These are phyloP conservation scores for Chymomyza amoena DNA, from an alignment of 2,888 invertebrate genomes.

Conservation along the genomic window DNA sequence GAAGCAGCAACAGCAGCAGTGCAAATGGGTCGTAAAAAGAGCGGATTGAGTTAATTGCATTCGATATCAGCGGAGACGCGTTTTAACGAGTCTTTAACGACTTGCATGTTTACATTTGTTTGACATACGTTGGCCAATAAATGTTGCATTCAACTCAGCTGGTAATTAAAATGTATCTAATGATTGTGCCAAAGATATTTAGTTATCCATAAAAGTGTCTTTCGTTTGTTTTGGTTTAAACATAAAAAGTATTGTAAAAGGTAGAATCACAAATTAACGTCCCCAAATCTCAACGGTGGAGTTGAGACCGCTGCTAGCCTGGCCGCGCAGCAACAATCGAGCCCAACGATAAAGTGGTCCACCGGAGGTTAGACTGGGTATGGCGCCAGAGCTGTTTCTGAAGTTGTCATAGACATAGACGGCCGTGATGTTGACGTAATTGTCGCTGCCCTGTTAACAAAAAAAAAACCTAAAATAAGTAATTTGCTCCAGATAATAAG, in stretches of 20 bases:
- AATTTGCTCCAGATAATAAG: neutral
- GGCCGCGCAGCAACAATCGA: conserved; percentile 50
- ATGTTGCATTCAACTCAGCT: neutral
- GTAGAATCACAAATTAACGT: neutral
- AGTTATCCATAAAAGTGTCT: neutral
- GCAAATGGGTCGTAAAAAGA: conserved; percentile 5
- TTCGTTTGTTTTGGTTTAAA: neutral
- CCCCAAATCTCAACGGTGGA: conserved; percentile 65
- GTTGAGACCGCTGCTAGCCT: conserved; percentile 50
- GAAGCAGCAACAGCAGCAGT: neutral
- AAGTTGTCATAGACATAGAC: conserved; percentile 61
- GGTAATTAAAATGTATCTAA: neutral
- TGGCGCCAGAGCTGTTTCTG: conserved; percentile 62
- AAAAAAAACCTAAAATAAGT: neutral
- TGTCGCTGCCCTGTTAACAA: conserved; percentile 41
- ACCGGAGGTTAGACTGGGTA: conserved; percentile 51
- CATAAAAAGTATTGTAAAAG: conserved; percentile 5
- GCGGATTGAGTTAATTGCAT: conserved; percentile 22
- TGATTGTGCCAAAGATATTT: conserved; percentile 6
- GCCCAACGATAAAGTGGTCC: conserved; percentile 47
- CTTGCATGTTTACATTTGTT: conserved; percentile 9
- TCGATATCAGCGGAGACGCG: neutral
- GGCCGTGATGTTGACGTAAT: conserved; percentile 40
- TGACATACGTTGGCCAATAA: neutral
- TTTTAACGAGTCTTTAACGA: conserved; percentile 10